Base-by-base conservation (phyloP, 2,888 invertebrate genomes). In the Leptinotarsa rubiginosa region DNA sequence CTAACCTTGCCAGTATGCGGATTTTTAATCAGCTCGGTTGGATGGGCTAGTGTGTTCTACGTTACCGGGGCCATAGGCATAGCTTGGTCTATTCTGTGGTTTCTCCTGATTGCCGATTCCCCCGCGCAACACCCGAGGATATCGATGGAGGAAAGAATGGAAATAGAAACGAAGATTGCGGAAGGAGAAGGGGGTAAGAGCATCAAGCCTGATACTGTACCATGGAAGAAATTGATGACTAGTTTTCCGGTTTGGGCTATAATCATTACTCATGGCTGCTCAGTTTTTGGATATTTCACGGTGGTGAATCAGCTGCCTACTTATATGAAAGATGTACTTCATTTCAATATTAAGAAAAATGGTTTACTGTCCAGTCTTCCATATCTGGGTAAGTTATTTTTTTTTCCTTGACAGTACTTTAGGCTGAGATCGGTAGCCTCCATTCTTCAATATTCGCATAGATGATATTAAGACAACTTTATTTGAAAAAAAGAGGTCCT, bases 11-110 rank as follows among this genome's bases (percentile, higher is more conserved):
- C 97, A 0, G 90, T 76, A 68, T 76, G 76, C 69, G 96, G 96
- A 25, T 92, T 92, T 83, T 91, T 97, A 73, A 95, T 96, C 79
- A 93, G 92, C 10, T 91, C 92, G 75, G 89, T 93, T 72, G 96
- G 97, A 15, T 97, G 97, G 97, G 93, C 95, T 79, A 95, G 95
- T 0, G 95, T 96, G 20, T 97, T 97, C 89, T 97, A 97, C 87
- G 91, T 95, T 77, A 96, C 96, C 72, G 94, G 93, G 82, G 90
- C 90, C 62, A 90, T 95, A 79, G 95, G 95, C 7, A 41, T 95
- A 68, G 84, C 93, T 77, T 97, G 97, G 97, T 95, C 95, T 7
- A 85, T 94, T 71, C 89, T 92, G 4, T 96, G 96, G 96, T 94
- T 95, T 88, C 89, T 92, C 0, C 90, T 96, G 65, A 92, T 96